phyloP scores from a whole-genome alignment of 2,113 vertebrate genomes.

The Hydrochoerus hydrochaeris region DNA sequence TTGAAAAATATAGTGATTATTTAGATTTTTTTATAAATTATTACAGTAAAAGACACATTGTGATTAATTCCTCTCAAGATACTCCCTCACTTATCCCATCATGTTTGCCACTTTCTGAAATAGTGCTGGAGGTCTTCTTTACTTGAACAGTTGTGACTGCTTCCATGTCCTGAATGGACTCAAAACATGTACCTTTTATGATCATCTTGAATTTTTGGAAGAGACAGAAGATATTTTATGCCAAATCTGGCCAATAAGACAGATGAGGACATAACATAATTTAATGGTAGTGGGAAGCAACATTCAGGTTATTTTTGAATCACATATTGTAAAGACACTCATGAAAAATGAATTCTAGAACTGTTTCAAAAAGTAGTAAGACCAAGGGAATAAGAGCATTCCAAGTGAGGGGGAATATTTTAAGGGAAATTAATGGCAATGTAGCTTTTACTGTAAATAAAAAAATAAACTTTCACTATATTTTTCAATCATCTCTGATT shows the following conservation, averaged over 20 bases:
- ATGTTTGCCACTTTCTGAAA: neutral
- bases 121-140: neutral
- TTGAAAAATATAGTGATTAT: neutral
- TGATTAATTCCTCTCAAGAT: no score
- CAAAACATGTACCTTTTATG: neutral
- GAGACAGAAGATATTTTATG: neutral
- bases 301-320: neutral
- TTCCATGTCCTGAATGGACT: no score
- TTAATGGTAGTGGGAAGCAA: neutral
- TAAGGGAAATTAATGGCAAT: no score
- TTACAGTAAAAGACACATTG: neutral
- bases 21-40: neutral
- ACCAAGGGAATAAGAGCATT: no score
- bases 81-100: no score
- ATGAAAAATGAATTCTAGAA: no score
- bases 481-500: neutral
- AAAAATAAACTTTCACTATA: neutral
- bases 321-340: no score
- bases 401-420: no score
- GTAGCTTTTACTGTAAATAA: neutral
- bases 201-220: neutral
- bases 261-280: neutral
- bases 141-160: neutral
- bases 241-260: neutral
- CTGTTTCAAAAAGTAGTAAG: no score